Evolutionary conservation across 2,888 invertebrate species (phyloP), one percentile per base, ranked within the genome.

Genomic region (Heteromurus nitidus): DNA sequence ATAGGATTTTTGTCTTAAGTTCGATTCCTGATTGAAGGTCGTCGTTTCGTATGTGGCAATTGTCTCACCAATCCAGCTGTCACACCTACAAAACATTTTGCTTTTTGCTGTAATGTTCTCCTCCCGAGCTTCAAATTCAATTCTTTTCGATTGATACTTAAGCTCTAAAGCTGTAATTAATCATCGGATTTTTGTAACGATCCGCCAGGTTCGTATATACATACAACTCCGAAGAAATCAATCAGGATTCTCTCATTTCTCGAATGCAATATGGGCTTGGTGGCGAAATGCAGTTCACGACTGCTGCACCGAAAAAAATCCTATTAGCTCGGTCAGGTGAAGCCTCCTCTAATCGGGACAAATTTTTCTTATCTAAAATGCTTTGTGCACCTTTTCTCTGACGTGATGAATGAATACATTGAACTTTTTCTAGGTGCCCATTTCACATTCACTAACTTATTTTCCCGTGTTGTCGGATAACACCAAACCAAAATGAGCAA

Each of bases 381-480:
- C n/a, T 1, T n/a, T 44, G n/a, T 13, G 13, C 36, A 36, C 13
- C 36, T 44, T 44, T 9, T 44, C 44, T 44, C 42, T 55, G 74
- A 64, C 26, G 36, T 68, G 76, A 76, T 76, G 60, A 76, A 68
- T 76, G 76, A 76, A 76, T 68, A 18, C 76, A 76, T 55, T 76
- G 76, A 76, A 76, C 76, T 68, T 67, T 36, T 5, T 47, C 47
- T 47, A 60, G 67, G 3, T 24, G 20, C 65, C 13, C 11, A 65
- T 36, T 18, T 36, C n/a, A 44, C 44, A 44, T 20, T 3, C 62
- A 62, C 18, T 31, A 36, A 5, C 24, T 44, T 24, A 5, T 22
- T 24, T 26, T 58, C 58, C 24, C 26, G 11, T 16, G 58, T 24
- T 58, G 58, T 22, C 20, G 24, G 3, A 9, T 16, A 11, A n/a